phyloP scores from a whole-genome alignment of 2,113 vertebrate genomes.

The Silurus asotus region DNA sequence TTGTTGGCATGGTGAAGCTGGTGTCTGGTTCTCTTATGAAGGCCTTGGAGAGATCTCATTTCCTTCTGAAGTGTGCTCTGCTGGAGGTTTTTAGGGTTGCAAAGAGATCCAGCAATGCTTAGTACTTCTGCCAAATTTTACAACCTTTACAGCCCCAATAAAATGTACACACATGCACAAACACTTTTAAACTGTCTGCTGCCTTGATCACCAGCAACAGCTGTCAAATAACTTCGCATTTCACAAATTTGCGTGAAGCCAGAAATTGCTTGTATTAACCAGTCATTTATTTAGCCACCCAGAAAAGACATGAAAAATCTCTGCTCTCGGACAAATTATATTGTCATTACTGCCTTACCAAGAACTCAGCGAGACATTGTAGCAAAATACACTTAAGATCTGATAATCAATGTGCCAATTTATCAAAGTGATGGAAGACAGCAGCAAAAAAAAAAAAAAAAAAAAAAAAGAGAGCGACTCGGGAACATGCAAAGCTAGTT shows the following conservation, averaged over 20 bases:
- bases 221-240: background rate
- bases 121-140: slow-evolving; percentile 31
- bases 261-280: background rate
- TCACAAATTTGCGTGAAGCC: background rate
- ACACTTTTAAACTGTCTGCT: background rate
- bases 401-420: background rate
- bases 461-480: background rate
- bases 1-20: slow-evolving; percentile 36
- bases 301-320: background rate
- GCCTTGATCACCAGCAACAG: background rate
- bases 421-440: slow-evolving; percentile 16
- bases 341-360: background rate
- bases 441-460: no score
- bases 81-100: slow-evolving; percentile 30
- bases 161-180: slow-evolving; percentile 4
- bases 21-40: slow-evolving; percentile 40
- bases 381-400: background rate
- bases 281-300: background rate
- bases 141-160: slow-evolving; percentile 25
- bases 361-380: background rate
- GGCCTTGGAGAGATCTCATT: slow-evolving; percentile 39
- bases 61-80: slow-evolving; percentile 46
- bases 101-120: slow-evolving; percentile 10
- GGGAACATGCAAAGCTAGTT: slow-evolving; percentile 45
- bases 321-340: background rate